These are phyloP conservation scores for Cantharis nigra DNA, from an alignment of 2,888 invertebrate species.

Conservation along the genomic window DNA sequence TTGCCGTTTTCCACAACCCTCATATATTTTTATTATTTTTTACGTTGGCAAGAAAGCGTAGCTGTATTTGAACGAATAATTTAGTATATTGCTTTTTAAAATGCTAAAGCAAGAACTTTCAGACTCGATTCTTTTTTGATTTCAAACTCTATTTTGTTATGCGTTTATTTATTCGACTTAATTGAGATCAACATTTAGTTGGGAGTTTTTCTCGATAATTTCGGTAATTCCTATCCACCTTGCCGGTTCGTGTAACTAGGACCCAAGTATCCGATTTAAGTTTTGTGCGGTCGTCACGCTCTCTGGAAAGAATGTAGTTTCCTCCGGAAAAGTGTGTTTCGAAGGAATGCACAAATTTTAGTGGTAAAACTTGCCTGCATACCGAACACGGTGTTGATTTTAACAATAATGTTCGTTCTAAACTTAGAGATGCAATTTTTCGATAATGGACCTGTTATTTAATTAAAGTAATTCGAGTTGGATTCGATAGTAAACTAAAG, in stretches of 20 bases:
- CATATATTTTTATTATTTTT: constrained; percentile 5
- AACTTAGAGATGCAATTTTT: neutral
- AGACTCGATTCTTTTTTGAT: neutral
- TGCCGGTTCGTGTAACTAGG: neutral
- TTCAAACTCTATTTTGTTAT: neutral
- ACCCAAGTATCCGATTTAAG: neutral
- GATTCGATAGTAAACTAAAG: neutral
- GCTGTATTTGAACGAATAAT: constrained; percentile 4
- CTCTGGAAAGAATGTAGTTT: neutral
- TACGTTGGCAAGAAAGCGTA: constrained; percentile 1
- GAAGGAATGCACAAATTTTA: neutral
- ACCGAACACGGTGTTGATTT: neutral
- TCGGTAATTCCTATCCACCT: neutral
- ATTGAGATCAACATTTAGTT: neutral
- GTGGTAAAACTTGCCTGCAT: neutral
- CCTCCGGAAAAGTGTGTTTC: neutral
- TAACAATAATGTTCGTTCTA: neutral
- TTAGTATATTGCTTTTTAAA: constrained; percentile 3
- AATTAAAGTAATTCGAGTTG: neutral
- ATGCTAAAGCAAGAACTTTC: neutral
- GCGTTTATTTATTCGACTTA: neutral
- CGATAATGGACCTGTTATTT: neutral
- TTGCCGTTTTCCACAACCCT: constrained; percentile 2
- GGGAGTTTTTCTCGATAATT: neutral
- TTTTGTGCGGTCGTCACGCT: neutral